Evolutionary conservation across 2,888 invertebrate genomes (phyloP).

Genomic region (Pristionchus entomophagus): DNA sequence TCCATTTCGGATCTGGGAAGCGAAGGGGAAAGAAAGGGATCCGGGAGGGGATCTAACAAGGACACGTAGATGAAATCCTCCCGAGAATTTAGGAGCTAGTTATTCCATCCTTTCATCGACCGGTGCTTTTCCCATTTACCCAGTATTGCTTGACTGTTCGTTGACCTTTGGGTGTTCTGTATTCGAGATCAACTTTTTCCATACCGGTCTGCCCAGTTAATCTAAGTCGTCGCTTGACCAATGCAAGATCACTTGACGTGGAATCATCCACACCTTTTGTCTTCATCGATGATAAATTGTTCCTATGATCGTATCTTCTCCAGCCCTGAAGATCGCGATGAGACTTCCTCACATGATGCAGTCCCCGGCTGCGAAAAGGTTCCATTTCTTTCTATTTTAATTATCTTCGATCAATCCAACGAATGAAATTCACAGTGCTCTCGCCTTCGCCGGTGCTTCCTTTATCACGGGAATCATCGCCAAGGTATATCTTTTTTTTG

Average conservation of each 20-base stretch:
- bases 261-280: no score
- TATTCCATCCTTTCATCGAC: no score
- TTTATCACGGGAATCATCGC: slow-evolving; percentile 42
- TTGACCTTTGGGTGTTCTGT: no score
- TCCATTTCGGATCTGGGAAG: background rate
- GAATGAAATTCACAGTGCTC: slow-evolving; percentile 6
- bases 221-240: no score
- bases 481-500: no score
- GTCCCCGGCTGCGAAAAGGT: slow-evolving; percentile 26
- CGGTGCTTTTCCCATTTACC: no score
- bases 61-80: background rate
- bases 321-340: slow-evolving; percentile 22
- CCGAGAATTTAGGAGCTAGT: no score
- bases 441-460: slow-evolving; percentile 15
- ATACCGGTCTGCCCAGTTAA: no score
- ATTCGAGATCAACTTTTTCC: no score
- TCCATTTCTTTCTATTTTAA: background rate
- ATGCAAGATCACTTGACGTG: no score
- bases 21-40: background rate
- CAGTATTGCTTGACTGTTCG: background rate
- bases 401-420: background rate
- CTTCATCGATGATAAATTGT: no score
- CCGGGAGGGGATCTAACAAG: slow-evolving; percentile 17
- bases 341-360: background rate
- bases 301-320: no score